These are phyloP conservation scores for Eupleurogrammus muticus DNA, from an alignment of 2,797 vertebrate species.

Conservation along the genomic window DNA sequence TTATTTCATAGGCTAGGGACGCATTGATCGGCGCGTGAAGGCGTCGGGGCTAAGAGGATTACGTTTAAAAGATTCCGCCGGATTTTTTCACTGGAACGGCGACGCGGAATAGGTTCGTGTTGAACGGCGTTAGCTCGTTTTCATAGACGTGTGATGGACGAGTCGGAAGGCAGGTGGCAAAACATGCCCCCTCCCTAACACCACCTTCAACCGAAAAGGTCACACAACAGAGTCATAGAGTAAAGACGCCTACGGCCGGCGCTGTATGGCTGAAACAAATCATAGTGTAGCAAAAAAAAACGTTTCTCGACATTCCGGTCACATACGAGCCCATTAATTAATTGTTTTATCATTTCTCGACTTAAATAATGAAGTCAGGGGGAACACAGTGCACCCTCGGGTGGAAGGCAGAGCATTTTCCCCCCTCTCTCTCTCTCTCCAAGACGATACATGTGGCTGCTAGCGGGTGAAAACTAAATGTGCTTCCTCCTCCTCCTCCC, in stretches of 20 bases:
- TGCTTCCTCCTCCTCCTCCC: conserved; percentile 81
- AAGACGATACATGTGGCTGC: conserved; percentile 82
- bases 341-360: conserved; percentile 66
- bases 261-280: background rate
- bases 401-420: conserved; percentile 80
- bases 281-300: background rate
- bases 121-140: conserved; percentile 52
- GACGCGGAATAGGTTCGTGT: conserved; percentile 56
- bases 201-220: conserved; percentile 58
- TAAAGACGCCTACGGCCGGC: conserved; percentile 49
- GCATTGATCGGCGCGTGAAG: conserved; percentile 44
- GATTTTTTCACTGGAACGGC: too few species aligned
- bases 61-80: conserved; percentile 49
- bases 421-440: conserved; percentile 45
- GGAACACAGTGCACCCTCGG: conserved; percentile 68
- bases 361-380: conserved; percentile 62
- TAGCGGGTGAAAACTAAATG: conserved; percentile 72
- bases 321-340: conserved; percentile 72
- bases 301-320: conserved; percentile 41
- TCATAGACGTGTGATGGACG: conserved; percentile 31
- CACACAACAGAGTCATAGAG: conserved; percentile 63
- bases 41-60: conserved; percentile 61
- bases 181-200: too few species aligned
- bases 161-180: conserved; percentile 45
- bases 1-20: conserved; percentile 15